A percentile compares a stretch with the other conserved stretches of the same genome.
phyloP scores from a whole-genome alignment of 2,797 vertebrate genomes.

The Lateolabrax maculatus region DNA sequence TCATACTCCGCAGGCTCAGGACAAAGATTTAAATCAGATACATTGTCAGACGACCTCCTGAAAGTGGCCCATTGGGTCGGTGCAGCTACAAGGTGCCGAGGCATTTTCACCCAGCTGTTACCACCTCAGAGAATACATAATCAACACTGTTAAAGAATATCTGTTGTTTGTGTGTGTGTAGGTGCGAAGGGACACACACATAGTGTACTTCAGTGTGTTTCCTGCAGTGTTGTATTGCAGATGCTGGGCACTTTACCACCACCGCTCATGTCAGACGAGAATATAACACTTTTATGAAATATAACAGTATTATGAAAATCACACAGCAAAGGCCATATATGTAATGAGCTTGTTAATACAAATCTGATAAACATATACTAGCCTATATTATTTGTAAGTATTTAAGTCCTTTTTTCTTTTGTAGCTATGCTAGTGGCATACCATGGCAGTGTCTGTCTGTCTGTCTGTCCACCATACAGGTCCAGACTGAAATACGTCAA shows the following conservation, averaged over 20 bases:
- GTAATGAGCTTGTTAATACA: background rate
- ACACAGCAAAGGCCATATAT: background rate
- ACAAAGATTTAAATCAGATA: constrained; percentile 39
- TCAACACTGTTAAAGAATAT: background rate
- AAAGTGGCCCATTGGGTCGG: constrained; percentile 17
- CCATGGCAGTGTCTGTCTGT: too few relatives aligned
- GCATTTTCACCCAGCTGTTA: background rate
- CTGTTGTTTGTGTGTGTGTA: background rate
- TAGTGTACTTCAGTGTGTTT: constrained; percentile 6
- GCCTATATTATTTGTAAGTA: too few relatives aligned
- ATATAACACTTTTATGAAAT: background rate
- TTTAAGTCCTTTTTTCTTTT: too few relatives aligned
- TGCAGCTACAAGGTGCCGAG: constrained; percentile 9
- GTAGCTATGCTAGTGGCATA: too few relatives aligned
- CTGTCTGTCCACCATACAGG: too few relatives aligned
- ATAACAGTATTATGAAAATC: background rate
- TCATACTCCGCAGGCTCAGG: constrained; percentile 1
- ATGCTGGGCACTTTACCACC: background rate
- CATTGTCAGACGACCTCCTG: constrained; percentile 22
- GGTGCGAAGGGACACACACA: background rate
- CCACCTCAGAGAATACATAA: background rate
- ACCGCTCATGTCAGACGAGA: background rate
- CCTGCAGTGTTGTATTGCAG: background rate
- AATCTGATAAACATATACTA: background rate
- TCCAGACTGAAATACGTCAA: background rate